Percentiles rank a stretch among this genome's conserved stretches.
These are phyloP conservation scores for Phymatocera aterrima DNA, from an alignment of 2,888 invertebrate genomes.

Conservation along the genomic window DNA sequence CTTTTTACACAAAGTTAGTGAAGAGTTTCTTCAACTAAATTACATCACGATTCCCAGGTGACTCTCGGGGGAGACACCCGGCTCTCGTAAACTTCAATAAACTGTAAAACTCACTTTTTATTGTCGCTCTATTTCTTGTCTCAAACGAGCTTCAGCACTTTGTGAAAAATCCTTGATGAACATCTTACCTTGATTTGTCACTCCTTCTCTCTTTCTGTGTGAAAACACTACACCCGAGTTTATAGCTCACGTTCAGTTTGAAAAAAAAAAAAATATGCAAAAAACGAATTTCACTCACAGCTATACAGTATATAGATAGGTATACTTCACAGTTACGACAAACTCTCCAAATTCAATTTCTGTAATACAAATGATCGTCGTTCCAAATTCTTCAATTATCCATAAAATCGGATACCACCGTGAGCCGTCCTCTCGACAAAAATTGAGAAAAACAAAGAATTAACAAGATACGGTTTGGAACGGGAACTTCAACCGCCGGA, in stretches of 20 bases:
- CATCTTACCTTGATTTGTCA: slow-evolving; percentile 11
- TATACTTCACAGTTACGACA: no score
- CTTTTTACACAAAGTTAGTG: slow-evolving; percentile 7
- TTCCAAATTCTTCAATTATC: background rate
- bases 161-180: background rate
- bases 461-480: background rate
- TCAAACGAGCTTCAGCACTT: background rate
- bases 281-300: no score
- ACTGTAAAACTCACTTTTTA: slow-evolving; percentile 13
- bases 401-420: background rate
- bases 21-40: slow-evolving; percentile 9
- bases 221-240: background rate
- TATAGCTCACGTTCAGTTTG: background rate
- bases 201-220: no score
- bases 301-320: no score
- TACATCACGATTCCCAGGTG: background rate
- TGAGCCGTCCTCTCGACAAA: background rate
- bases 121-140: slow-evolving; percentile 14
- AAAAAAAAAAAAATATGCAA: no score
- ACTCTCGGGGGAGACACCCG: background rate
- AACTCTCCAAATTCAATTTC: no score
- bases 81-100: slow-evolving; percentile 5
- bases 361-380: no score
- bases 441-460: background rate
- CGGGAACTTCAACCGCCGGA: background rate